A percentile compares a stretch with the other conserved stretches of the same genome.
These are phyloP conservation scores for Mustela lutreola DNA, from an alignment of 2,113 vertebrate species.

Conservation along the genomic window DNA sequence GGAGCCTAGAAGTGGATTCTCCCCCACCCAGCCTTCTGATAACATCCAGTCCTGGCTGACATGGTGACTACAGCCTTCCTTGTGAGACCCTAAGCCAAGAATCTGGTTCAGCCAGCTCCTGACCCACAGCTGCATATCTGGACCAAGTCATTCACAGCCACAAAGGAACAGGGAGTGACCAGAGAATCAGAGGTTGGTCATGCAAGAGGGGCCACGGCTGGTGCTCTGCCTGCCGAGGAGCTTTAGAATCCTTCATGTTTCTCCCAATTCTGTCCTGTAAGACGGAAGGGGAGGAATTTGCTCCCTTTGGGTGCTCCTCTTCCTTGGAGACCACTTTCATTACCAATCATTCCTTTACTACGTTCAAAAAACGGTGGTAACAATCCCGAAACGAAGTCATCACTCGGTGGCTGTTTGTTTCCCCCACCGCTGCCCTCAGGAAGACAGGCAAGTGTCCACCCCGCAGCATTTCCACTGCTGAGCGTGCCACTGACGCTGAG, in stretches of 20 bases:
- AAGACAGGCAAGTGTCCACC: no score
- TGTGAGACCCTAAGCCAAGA: background rate
- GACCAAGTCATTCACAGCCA: background rate
- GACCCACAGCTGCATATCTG: fast-evolving
- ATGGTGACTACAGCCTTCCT: background rate
- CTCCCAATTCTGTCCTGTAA: no score
- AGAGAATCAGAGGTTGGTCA: background rate
- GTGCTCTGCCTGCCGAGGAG: fast-evolving
- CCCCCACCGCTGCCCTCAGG: background rate
- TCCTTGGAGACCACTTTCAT: background rate
- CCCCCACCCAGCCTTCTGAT: background rate
- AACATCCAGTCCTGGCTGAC: background rate
- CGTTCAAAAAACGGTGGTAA: background rate
- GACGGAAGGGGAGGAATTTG: no score
- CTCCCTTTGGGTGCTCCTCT: background rate
- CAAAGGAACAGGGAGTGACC: background rate
- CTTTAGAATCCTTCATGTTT: background rate
- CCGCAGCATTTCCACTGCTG: background rate
- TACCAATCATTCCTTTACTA: background rate
- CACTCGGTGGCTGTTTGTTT: background rate
- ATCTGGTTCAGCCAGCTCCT: background rate
- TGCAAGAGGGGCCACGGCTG: fast-evolving
- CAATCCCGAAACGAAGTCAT: background rate
- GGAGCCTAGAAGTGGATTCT: no score
- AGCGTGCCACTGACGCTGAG: background rate